Percentiles rank a stretch among this genome's conserved stretches.
These are phyloP conservation scores for Centroberyx gerrardi DNA, from an alignment of 2,797 vertebrate species.

Conservation along the genomic window DNA sequence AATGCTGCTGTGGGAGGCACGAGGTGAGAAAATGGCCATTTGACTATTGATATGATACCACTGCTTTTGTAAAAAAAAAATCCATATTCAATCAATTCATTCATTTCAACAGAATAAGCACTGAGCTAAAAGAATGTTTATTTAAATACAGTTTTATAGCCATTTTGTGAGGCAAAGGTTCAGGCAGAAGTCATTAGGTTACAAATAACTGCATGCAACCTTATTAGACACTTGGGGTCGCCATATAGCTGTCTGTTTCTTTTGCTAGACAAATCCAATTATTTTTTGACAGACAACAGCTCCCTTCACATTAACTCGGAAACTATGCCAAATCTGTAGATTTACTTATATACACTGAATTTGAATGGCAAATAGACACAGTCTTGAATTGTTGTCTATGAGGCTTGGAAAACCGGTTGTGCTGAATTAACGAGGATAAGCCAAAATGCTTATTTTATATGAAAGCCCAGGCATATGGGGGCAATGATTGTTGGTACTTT, in stretches of 20 bases:
- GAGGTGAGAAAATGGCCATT: conserved; percentile 56
- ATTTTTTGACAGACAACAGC: background rate
- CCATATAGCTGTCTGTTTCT: conserved; percentile 8
- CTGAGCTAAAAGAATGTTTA: background rate
- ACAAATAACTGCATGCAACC: conserved; percentile 17
- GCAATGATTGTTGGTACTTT: too few relatives aligned
- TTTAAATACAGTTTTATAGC: background rate
- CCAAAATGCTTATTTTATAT: background rate
- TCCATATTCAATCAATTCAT: background rate
- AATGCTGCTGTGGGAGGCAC: conserved; percentile 47
- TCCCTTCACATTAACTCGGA: conserved; percentile 67
- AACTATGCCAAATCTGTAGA: conserved; percentile 25
- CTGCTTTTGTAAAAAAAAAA: background rate
- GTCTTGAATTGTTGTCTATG: too few relatives aligned
- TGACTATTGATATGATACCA: too few relatives aligned
- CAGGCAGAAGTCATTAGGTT: background rate
- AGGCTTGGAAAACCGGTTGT: background rate
- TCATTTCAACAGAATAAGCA: background rate
- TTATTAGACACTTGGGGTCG: conserved; percentile 65
- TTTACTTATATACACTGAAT: background rate
- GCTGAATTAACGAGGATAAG: background rate
- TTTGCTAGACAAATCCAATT: background rate
- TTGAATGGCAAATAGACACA: background rate
- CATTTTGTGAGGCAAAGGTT: conserved; percentile 4
- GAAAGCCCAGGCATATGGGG: background rate